Conservation (phyloP, 2,113 vertebrate species). For the Mirza zaza region DNA sequence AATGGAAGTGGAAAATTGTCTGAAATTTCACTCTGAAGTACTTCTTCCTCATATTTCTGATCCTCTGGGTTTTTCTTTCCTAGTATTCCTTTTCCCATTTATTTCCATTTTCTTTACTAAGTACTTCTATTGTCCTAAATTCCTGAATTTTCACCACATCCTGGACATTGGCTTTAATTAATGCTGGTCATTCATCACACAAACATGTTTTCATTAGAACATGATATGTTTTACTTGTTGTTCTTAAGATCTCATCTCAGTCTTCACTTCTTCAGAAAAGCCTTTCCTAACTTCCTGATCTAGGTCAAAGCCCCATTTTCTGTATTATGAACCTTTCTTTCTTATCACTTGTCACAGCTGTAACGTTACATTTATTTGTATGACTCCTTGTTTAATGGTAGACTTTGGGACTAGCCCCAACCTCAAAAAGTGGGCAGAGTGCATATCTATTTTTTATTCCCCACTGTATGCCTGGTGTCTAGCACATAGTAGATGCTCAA, state of each 20-base stretch:
- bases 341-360: neutral
- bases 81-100: neutral
- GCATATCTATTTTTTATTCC: neutral
- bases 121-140: neutral
- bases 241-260: neutral
- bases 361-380: neutral
- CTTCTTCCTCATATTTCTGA: slow-evolving; percentile 14
- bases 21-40: slow-evolving; percentile 34
- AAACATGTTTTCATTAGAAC: slow-evolving; percentile 36
- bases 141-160: slow-evolving; percentile 30
- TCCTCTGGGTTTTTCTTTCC: neutral
- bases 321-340: neutral
- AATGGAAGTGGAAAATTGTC: neutral
- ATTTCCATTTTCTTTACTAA: slow-evolving; percentile 38
- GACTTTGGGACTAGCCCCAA: neutral
- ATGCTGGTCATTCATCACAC: neutral
- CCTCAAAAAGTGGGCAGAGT: neutral
- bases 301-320: neutral
- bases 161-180: slow-evolving; percentile 47
- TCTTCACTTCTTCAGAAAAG: neutral
- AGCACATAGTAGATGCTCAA: neutral
- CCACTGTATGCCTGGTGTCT: neutral
- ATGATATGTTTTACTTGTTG: neutral
- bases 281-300: neutral
- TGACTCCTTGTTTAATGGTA: neutral